A percentile compares a stretch with the other conserved stretches of the same genome.
Conservation (phyloP, 2,113 vertebrate species). For the Anoplopoma fimbria region DNA sequence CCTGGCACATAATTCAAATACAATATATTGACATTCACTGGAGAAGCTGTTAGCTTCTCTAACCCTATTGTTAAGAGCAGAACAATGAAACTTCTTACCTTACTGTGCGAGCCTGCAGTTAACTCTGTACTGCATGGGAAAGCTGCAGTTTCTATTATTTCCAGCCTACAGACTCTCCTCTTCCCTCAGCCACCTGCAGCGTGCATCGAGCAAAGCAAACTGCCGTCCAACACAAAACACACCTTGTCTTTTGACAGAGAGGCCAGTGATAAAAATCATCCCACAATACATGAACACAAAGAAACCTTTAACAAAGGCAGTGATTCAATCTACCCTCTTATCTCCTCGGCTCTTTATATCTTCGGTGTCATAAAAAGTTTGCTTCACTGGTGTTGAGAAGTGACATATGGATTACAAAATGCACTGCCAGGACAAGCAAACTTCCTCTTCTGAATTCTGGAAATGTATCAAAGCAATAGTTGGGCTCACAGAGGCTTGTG, state of each 20-base stretch:
- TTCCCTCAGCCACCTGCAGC: constrained; percentile 64
- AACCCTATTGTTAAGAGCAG: background rate
- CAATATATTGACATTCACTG: background rate
- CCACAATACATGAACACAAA: constrained; percentile 74
- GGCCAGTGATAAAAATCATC: constrained; percentile 75
- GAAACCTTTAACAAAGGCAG: constrained; percentile 73
- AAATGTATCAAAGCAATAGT: constrained; percentile 16
- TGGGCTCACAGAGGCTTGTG: background rate
- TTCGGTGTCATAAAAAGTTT: constrained; percentile 50
- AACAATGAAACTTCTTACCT: constrained; percentile 68
- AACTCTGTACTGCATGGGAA: background rate
- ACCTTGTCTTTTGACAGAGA: constrained; percentile 75
- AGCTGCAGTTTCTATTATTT: constrained; percentile 39
- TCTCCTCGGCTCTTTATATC: constrained; percentile 51
- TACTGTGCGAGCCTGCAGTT: constrained; percentile 1
- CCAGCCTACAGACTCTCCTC: constrained; percentile 39
- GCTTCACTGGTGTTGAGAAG: constrained; percentile 45
- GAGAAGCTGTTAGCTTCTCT: background rate
- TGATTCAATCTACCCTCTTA: constrained; percentile 74
- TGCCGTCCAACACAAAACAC: constrained; percentile 68
- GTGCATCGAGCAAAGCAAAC: constrained; percentile 57
- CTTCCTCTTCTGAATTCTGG: constrained; percentile 47
- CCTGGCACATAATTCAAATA: background rate
- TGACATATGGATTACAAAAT: constrained; percentile 49
- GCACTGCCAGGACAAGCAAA: constrained; percentile 28